phyloP scores from a whole-genome alignment of 2,797 vertebrate species.

The Urophycis tenuis region DNA sequence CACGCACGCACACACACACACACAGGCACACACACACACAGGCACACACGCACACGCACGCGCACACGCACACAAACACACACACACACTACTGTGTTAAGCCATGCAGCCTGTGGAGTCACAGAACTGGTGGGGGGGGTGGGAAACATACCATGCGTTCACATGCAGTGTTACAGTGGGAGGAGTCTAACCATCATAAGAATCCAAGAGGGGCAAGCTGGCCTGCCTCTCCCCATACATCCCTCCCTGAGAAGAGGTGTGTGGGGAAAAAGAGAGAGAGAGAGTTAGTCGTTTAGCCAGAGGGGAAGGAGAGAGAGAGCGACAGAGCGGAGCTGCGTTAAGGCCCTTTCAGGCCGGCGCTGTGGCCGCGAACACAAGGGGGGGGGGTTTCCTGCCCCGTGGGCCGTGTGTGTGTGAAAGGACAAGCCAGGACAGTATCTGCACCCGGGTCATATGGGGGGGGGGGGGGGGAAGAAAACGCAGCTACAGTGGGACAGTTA shows the following conservation, averaged over 20 bases:
- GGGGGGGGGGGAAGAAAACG: too few species aligned
- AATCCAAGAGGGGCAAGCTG: constrained; percentile 73
- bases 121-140: constrained; percentile 55
- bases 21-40: constrained; percentile 3
- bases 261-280: constrained; percentile 11
- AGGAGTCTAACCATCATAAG: constrained; percentile 77
- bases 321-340: constrained; percentile 44
- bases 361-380: too few species aligned
- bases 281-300: not conserved
- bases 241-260: constrained; percentile 67
- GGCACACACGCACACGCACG: not conserved
- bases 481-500: constrained; percentile 31
- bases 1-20: not conserved
- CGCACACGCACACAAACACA: constrained; percentile 25
- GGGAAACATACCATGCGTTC: constrained; percentile 76
- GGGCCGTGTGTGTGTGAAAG: too few species aligned
- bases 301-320: constrained; percentile 47
- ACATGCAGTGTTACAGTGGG: constrained; percentile 75
- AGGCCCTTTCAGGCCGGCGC: too few species aligned
- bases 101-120: constrained; percentile 56
- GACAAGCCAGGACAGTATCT: too few species aligned
- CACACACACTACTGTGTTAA: constrained; percentile 26
- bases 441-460: too few species aligned
- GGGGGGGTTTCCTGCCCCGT: too few species aligned
- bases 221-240: constrained; percentile 73